phyloP scores from a whole-genome alignment of 2,888 invertebrate genomes.

The Mactromeris polynyma region DNA sequence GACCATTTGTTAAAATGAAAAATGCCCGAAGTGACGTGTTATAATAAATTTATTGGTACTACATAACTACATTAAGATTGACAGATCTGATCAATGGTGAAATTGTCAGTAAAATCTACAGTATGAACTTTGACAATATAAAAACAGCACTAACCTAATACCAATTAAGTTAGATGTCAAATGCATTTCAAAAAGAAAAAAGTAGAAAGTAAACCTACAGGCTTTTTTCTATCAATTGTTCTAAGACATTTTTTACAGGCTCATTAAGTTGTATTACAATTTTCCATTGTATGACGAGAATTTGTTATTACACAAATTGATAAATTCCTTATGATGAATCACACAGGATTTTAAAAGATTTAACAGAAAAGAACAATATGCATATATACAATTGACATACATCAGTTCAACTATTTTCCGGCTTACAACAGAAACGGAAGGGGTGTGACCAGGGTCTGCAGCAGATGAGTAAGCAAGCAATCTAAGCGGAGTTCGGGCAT shows the following conservation, averaged over 20 bases:
- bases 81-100: neutral
- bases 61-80: neutral
- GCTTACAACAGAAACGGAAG: too few species aligned
- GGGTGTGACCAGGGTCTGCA: too few species aligned
- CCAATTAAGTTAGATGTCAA: neutral
- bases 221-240: neutral
- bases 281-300: neutral
- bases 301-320: neutral
- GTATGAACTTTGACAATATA: neutral
- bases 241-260: neutral
- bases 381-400: neutral
- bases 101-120: neutral
- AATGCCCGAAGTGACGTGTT: neutral
- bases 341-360: neutral
- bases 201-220: slow-evolving; percentile 2
- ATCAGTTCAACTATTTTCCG: neutral
- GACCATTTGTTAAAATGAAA: slow-evolving; percentile 1
- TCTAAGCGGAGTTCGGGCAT: too few species aligned
- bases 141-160: neutral
- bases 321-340: neutral
- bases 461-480: too few species aligned
- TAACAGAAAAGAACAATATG: neutral
- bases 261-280: neutral
- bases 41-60: neutral
- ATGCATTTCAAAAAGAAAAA: neutral